phyloP scores from a whole-genome alignment of 2,888 invertebrate genomes.

The Zaprionus lineosus region DNA sequence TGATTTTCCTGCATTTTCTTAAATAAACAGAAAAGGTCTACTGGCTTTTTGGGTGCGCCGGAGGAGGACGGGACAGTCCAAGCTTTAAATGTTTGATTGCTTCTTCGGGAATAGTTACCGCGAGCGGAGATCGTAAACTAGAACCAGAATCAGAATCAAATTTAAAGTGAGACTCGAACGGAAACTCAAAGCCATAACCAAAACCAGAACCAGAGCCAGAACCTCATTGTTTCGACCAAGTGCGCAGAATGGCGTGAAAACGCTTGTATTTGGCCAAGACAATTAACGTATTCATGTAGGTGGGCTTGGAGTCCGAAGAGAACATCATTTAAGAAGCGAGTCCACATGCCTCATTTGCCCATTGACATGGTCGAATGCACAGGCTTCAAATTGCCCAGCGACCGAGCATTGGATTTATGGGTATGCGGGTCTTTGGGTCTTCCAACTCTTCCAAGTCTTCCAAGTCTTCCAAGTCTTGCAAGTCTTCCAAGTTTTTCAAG shows the following conservation, averaged over 20 bases:
- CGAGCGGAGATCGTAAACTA: too few species aligned
- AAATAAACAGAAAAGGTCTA: slow-evolving; percentile 63
- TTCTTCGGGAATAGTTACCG: slow-evolving; percentile 47
- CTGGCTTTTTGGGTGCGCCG: slow-evolving; percentile 62
- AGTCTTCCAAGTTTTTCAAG: too few species aligned
- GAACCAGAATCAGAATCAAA: slow-evolving; percentile 11
- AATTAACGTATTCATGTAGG: slow-evolving; percentile 48
- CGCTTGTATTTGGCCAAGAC: slow-evolving; percentile 75
- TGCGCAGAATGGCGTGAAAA: slow-evolving; percentile 76
- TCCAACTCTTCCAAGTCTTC: too few species aligned
- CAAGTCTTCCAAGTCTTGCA: too few species aligned
- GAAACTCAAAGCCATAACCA: slow-evolving; percentile 12
- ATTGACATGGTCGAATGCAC: slow-evolving; percentile 25
- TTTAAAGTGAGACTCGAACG: too few species aligned
- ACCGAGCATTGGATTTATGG: too few species aligned
- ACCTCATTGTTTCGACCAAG: slow-evolving; percentile 26
- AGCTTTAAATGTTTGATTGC: slow-evolving; percentile 65
- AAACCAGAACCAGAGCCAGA: neutral
- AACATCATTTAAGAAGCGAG: slow-evolving; percentile 39
- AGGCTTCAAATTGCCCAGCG: slow-evolving; percentile 8
- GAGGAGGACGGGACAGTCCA: slow-evolving; percentile 36
- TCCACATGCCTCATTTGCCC: slow-evolving; percentile 29
- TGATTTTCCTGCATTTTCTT: slow-evolving; percentile 72
- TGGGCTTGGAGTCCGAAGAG: slow-evolving; percentile 12
- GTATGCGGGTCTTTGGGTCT: too few species aligned